A percentile compares a stretch with the other conserved stretches of the same genome.
phyloP scores from a whole-genome alignment of 2,888 invertebrate species.

The Macaria notata region DNA sequence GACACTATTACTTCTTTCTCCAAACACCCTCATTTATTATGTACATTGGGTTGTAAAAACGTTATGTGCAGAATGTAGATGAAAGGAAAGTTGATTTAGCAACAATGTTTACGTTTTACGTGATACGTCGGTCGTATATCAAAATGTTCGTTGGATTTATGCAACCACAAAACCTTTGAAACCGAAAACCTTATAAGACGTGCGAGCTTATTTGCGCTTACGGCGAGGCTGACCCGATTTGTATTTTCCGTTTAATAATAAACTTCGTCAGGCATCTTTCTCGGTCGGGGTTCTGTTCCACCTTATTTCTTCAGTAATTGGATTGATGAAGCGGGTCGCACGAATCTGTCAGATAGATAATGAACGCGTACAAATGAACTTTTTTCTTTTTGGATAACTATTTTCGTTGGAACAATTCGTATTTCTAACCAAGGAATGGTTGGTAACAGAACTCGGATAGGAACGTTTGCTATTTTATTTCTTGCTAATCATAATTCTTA shows the following conservation, averaged over 20 bases:
- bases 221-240: not conserved
- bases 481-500: too few species aligned
- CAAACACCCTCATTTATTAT: constrained; percentile 76
- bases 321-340: constrained; percentile 66
- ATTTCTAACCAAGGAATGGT: constrained; percentile 16
- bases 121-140: constrained; percentile 21
- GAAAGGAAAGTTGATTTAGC: constrained; percentile 26
- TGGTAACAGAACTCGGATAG: too few species aligned
- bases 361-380: constrained; percentile 61
- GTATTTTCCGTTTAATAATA: constrained; percentile 20
- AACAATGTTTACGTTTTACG: constrained; percentile 14
- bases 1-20: constrained; percentile 78
- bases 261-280: constrained; percentile 28
- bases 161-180: too few species aligned
- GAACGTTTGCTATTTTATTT: too few species aligned
- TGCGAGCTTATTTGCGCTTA: constrained; percentile 2
- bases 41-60: constrained; percentile 61
- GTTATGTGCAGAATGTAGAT: constrained; percentile 45
- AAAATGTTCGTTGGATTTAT: not conserved
- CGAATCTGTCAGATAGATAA: constrained; percentile 70
- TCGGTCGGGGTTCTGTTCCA: constrained; percentile 32
- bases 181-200: not conserved
- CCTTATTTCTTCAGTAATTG: constrained; percentile 67
- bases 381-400: constrained; percentile 40
- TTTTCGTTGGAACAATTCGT: constrained; percentile 28